Evolutionary conservation across 1,140 invertebrate species (phyloP).

Genomic region (Apis dorsata): DNA sequence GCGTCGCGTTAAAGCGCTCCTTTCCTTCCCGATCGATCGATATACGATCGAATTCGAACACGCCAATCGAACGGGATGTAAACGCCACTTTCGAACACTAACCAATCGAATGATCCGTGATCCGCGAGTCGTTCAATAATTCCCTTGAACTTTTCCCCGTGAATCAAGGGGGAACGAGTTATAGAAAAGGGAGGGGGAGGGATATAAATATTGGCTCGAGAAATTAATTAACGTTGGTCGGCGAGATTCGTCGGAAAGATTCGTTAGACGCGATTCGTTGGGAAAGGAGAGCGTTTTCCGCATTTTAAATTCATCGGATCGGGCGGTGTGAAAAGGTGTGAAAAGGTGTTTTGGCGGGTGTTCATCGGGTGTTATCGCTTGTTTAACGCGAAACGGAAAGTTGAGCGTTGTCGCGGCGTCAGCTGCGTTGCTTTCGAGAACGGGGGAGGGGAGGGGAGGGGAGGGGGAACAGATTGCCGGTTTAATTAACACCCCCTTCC

Average conservation of each 20-base stretch:
- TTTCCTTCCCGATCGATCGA: background rate
- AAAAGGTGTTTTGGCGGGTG: background rate
- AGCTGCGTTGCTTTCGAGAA: slow-evolving; percentile 28
- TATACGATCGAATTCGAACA: background rate
- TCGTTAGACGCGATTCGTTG: background rate
- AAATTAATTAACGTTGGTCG: slow-evolving; percentile 15
- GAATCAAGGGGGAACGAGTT: background rate
- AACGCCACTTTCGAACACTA: too few relatives aligned
- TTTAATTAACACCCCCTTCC: slow-evolving; percentile 45
- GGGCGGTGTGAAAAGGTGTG: background rate
- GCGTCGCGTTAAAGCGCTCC: background rate
- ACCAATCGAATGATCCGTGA: too few relatives aligned
- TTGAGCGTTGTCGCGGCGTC: slow-evolving; percentile 45
- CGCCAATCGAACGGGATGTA: background rate
- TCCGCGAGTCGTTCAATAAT: background rate
- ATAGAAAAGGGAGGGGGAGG: background rate
- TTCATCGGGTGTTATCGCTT: slow-evolving; percentile 7
- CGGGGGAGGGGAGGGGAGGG: background rate
- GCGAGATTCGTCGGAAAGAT: background rate
- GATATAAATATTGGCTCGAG: too few relatives aligned
- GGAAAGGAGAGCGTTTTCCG: background rate
- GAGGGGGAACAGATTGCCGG: slow-evolving; percentile 30
- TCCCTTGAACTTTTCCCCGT: background rate
- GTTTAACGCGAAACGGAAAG: slow-evolving; percentile 44
- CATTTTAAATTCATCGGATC: slow-evolving; percentile 23